These are phyloP conservation scores for Chironomus tentans DNA, from an alignment of 2,888 invertebrate genomes.

Conservation along the genomic window DNA sequence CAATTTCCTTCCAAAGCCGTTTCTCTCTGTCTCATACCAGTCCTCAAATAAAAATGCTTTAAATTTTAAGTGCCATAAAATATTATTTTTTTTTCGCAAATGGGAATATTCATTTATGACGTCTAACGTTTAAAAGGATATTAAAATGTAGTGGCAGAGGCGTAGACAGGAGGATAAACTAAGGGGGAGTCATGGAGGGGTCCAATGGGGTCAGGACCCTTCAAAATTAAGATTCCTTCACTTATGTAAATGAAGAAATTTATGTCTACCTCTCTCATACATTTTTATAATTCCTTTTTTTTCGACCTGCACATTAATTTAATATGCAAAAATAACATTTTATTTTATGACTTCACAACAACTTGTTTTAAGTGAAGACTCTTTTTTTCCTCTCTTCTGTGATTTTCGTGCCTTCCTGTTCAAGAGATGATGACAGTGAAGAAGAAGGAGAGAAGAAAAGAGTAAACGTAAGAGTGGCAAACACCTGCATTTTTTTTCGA, in stretches of 20 bases:
- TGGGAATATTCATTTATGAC: no score
- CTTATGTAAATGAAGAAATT: constrained; percentile 20
- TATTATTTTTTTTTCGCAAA: no score
- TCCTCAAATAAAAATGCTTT: no score
- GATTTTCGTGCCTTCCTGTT: constrained; percentile 18
- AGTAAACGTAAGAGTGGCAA: background rate
- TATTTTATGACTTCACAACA: constrained; percentile 13
- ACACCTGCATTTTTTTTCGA: constrained; percentile 22
- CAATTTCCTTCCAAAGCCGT: constrained; percentile 11
- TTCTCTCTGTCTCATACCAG: background rate
- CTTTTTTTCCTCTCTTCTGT: background rate
- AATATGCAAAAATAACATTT: constrained; percentile 24
- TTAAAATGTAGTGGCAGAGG: no score
- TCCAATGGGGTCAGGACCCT: no score
- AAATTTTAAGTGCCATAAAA: no score
- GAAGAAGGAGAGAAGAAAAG: background rate
- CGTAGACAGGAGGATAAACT: no score
- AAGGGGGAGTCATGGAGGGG: no score
- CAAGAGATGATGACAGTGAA: background rate
- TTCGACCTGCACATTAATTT: constrained; percentile 19
- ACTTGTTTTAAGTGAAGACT: background rate
- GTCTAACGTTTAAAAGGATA: no score
- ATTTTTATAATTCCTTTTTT: background rate
- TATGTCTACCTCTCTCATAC: background rate
- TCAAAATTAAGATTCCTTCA: background rate